Base-by-base conservation (phyloP, 2,888 invertebrate species). In the Apamea monoglypha region DNA sequence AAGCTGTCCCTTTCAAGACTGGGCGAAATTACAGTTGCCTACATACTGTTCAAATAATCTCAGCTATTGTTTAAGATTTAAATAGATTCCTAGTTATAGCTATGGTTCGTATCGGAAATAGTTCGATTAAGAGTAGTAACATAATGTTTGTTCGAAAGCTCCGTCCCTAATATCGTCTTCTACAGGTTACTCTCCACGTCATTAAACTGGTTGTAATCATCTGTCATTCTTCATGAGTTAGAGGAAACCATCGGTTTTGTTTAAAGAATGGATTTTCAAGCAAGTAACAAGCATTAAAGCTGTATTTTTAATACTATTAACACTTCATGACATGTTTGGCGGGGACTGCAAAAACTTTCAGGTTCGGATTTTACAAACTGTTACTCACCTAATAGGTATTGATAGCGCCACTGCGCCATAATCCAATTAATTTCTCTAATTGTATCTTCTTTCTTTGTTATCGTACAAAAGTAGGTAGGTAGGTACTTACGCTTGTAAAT, bases 401-500 rank as follows among this genome's bases (percentile, higher is more conserved):
- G 66, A 67, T 59, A 63, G 32, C 61, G 50, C 50, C 47, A 4
- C 32, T 18, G 25, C 40, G 25, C 47, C 61, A 68, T 74, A 75
- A 75, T 75, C 76, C 25, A 56, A 64, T 64, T 69, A 69, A 76
- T 75, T 8, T 16, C 18, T 10, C 36, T 25, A 63, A 29, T 32
- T 40, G 6, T 40, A 56, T 71, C 68, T 78, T 44, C 25, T 61
- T 63, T 71, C 4, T 68, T 21, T 80, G 36, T 59, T 68, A 70
- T 66, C 68, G 61, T 69, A 67, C 32, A 25, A 74, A 66, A 36
- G 29, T 63, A 32, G 63, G 25, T 61, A 61, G 29, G 25, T 50
- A 61, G 10, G 21, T 76, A 67, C n/a, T n/a, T n/a, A n/a, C 29
- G 66, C 40, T 77, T 79, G 63, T 76, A 80, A 79, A 85, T 67